Evolutionary conservation across 1,140 invertebrate genomes (phyloP), one percentile per base, ranked within the genome.

Genomic region (Drosophila virilis): DNA sequence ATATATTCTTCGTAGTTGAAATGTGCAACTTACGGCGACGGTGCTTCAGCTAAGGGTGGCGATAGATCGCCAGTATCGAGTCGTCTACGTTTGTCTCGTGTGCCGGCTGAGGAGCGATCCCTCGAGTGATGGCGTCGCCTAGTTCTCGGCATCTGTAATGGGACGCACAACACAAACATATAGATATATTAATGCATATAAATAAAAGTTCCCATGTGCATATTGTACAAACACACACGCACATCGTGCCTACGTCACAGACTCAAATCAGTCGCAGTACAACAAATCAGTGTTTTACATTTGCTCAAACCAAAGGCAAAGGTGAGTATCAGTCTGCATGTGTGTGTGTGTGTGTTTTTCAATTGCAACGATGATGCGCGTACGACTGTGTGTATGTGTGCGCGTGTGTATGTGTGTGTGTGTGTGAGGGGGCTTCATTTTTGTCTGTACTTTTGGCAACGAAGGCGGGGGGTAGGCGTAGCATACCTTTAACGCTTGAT

Each of bases 51-150:
- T 75, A 78, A 65, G 77, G 81, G 75, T 75, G 86, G 91, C 60
- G 91, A 91, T 48, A 77, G 77, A 77, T 92, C 91, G 64, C 84
- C 83, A 74, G 91, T 91, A 77, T 91, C 94, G 51, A 94, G 92
- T 75, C 93, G 93, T 77, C 94, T 93, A 75, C 94, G 92, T 92
- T 94, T 94, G 73, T 93, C 93, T 78, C 93, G 93, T 70, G 94
- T 94, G 71, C 93, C 91, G 37, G 85, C 91, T 43, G 91, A 93
- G 61, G 94, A 93, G 62, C 94, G 93, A 61, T 95, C 95, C 76
- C 95, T 94, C 55, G 95, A 95, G 79, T 96, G 95, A 91, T 96
- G 95, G 93, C 96, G 95, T 93, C 96, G 96, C 73, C 96, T 94
- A 79, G 94, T 96, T 84, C 95, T 94, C 77, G 96, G 96, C 96